Evolutionary conservation across 2,888 invertebrate genomes (phyloP), one percentile per base, ranked within the genome.

Genomic region (Harpalus rubripes): DNA sequence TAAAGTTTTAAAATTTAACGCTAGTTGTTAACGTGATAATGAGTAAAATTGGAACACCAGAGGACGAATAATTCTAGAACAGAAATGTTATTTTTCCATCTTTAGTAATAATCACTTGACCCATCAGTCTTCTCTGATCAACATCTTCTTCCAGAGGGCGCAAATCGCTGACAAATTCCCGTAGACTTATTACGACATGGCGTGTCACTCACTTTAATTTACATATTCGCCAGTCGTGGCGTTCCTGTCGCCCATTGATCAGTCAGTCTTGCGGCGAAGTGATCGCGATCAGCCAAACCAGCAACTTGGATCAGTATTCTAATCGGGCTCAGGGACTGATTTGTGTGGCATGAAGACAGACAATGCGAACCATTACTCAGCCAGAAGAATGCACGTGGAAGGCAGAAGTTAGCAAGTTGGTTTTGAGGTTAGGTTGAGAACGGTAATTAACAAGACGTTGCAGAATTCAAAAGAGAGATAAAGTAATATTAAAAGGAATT

Each of bases 321-420:
- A 84, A 84, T 84, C 84, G 65, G 12, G 22, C 16, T 12, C 18
- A 18, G 26, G 65, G 78, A 84, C 65, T 84, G 84, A 84, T 78
- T 84, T 84, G 84, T 84, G 84, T 78, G 84, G 84, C 78, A 84
- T 63, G 78, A n/a, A 56, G 65, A 79, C 78, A 52, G 84, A 84
- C 84, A 84, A 84, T 84, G 84, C 78, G 52, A 41, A 10, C 84
- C 84, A 84, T 84, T 84, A 84, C 78, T 84, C 84, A 84, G 63
- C 72, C 52, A 44, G 18, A 74, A 44, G 72, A 74, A 74, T 74
- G 72, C 44, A 44, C 72, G 68, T 39, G 41, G 7, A 68, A 22
- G 68, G 7, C 44, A 16, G 8, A 15, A 74, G 16, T 72, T 72
- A 18, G 72, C 44, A 52, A 52, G 44, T 52, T 52, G 44, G 44